Base-by-base conservation (phyloP, 92 coral and sea anemone genomes). In the Parazoanthus swiftii region DNA sequence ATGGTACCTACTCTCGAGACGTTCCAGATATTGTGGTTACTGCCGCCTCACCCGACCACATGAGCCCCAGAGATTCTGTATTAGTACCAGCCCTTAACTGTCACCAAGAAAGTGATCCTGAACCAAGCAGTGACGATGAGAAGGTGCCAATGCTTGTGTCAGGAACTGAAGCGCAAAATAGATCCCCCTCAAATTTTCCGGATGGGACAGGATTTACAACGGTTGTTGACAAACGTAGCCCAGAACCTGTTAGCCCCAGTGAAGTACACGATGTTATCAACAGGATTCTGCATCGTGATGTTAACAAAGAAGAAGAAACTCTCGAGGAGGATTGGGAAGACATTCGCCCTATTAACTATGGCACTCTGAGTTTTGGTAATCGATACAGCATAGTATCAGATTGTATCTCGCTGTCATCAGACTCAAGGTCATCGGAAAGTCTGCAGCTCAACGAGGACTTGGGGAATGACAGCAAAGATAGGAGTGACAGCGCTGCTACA, bases 311-410 rank as follows among this genome's bases (percentile, higher is more conserved):
- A 56, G 93, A 90, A 39, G 88, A 79, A 44, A 46, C 89, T 20
- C 39, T 74, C 50, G 89, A 91, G 20, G 92, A 78, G 4, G 92
- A 89, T 23, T 93, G 89, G 54, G 91, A 90, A 21, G 91, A 89
- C 29, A 39, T 80, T n/a, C 93, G 91, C 48, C 89, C 84, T 68
- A 94, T 94, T 37, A 91, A 91, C 78, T 93, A 92, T 54, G 94
- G 94, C 16, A 85, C 92, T 75, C 79, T 95, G 21, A 95, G 95
- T 79, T 97, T 97, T 71, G 94, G 98, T 38, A 90, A 95, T 91
- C 98, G 99, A 68, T 97, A 97, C 91, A 97, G 99, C 80, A 91
- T 97, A 88, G 99, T 97, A 72, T 97, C 99, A 42, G 99, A 97
- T 86, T 97, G 99, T 56, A 95, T 97, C 77, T 97, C 98, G 75